Conservation (phyloP, 2,113 vertebrate genomes). For the Oryzias javanicus region DNA sequence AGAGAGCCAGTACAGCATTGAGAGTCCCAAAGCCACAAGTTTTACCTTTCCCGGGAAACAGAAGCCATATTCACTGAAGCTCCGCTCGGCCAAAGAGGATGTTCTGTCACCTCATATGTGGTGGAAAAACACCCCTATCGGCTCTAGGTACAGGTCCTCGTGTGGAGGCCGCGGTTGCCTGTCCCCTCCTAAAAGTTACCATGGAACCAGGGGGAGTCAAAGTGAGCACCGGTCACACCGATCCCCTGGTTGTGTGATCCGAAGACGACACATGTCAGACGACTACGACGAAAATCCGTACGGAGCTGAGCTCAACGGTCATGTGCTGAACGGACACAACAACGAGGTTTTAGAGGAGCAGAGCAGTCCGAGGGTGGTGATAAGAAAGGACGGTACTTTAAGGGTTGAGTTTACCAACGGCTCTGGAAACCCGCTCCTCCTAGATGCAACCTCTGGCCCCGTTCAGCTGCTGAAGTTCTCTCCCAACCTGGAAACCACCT, state of each 20-base stretch:
- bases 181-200: conserved; percentile 84
- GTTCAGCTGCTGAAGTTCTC: conserved; percentile 93
- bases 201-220: conserved; percentile 69
- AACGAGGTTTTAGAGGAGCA: conserved; percentile 75
- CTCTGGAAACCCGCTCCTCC: conserved; percentile 60
- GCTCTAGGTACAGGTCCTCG: conserved; percentile 82
- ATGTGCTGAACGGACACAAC: conserved; percentile 74
- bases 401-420: conserved; percentile 92
- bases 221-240: conserved; percentile 71
- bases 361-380: conserved; percentile 90
- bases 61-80: conserved; percentile 86
- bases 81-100: conserved; percentile 83
- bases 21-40: conserved; percentile 81
- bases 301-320: conserved; percentile 73
- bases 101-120: conserved; percentile 80
- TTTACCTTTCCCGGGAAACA: conserved; percentile 80
- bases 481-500: conserved; percentile 76
- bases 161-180: conserved; percentile 86
- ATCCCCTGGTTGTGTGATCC: conserved; percentile 63
- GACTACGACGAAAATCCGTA: conserved; percentile 74
- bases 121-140: conserved; percentile 70
- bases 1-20: conserved; percentile 95
- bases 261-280: conserved; percentile 65
- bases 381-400: conserved; percentile 91
- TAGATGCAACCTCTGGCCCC: conserved; percentile 76